These are phyloP conservation scores for Premnoplex brunnescens DNA, from an alignment of 2,797 vertebrate genomes.

Conservation along the genomic window DNA sequence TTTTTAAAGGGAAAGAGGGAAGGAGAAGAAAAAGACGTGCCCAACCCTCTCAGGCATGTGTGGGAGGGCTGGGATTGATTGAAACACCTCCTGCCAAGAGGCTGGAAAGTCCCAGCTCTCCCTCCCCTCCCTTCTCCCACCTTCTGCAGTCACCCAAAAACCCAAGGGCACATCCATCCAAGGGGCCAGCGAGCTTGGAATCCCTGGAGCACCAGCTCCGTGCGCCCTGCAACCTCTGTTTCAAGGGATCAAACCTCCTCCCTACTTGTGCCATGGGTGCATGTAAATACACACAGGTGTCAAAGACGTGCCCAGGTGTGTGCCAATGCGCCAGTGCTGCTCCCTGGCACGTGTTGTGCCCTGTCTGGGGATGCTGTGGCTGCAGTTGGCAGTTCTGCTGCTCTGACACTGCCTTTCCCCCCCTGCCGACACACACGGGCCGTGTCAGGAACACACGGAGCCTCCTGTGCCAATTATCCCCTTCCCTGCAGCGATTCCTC, in stretches of 20 bases:
- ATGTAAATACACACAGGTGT: fast-evolving
- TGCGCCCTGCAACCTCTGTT: fast-evolving
- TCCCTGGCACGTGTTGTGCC: background rate
- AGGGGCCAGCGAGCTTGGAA: background rate
- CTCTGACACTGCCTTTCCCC: background rate
- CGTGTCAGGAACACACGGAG: background rate
- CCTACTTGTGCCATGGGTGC: background rate
- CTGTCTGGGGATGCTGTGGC: background rate
- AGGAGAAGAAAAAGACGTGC: background rate
- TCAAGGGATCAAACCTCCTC: background rate
- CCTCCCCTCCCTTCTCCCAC: background rate
- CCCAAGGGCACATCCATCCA: fast-evolving
- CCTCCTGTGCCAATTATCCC: background rate
- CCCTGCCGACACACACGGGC: background rate
- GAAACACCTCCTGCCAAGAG: constrained; percentile 5
- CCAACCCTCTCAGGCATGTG: background rate
- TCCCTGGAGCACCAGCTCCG: fast-evolving
- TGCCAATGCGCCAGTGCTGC: background rate
- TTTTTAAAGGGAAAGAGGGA: background rate
- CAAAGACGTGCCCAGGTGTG: fast-evolving
- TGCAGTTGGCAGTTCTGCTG: background rate
- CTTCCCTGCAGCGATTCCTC: background rate
- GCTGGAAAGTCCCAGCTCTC: background rate
- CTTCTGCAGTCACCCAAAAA: background rate
- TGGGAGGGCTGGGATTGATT: constrained; percentile 7